A percentile compares a stretch with the other conserved stretches of the same genome.
These are phyloP conservation scores for Aythya baeri DNA, from an alignment of 2,113 vertebrate genomes.

Conservation along the genomic window DNA sequence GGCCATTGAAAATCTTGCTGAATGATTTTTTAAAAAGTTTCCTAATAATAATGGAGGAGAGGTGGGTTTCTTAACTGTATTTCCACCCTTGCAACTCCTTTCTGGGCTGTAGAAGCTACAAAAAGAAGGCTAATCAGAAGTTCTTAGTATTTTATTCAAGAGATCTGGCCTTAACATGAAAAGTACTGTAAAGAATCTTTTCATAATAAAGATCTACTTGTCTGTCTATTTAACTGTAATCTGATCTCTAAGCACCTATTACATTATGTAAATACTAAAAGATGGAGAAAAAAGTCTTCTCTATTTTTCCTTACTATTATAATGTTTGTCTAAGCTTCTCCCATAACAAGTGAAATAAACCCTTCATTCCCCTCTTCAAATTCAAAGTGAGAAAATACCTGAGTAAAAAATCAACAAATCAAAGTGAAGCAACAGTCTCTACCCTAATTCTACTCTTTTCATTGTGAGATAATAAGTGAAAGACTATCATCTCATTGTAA, in stretches of 20 bases:
- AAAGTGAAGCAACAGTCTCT: neutral
- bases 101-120: neutral
- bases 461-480: neutral
- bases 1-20: neutral
- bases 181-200: neutral
- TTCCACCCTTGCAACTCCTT: neutral
- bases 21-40: neutral
- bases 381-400: neutral
- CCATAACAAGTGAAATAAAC: neutral
- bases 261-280: neutral
- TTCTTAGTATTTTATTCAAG: neutral
- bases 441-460: neutral
- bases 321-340: neutral
- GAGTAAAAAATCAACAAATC: neutral
- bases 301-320: neutral
- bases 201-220: neutral
- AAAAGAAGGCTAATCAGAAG: neutral
- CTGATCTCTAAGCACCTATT: neutral
- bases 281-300: neutral
- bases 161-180: neutral
- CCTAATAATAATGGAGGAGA: neutral
- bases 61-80: neutral
- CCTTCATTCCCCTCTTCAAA: neutral
- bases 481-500: neutral
- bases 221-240: neutral